Conservation (phyloP, 2,888 invertebrate species). For the Mythimna vitellina region DNA sequence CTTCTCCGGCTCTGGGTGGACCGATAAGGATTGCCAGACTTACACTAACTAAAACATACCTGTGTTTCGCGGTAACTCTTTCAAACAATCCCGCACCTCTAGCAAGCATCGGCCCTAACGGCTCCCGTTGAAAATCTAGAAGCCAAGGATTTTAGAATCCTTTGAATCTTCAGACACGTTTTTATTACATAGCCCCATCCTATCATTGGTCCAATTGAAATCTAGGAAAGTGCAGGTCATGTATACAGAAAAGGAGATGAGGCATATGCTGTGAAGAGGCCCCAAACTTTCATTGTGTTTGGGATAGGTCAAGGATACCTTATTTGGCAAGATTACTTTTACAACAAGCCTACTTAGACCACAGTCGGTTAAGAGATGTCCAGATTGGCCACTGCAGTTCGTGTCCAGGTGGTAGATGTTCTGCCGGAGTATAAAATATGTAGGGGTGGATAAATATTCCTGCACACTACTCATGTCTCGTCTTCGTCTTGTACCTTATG, state of each 20-base stretch:
- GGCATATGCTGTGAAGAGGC: neutral
- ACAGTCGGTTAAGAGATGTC: neutral
- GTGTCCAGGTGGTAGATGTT: neutral
- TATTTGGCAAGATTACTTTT: neutral
- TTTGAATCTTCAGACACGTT: neutral
- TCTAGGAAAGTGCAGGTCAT: neutral
- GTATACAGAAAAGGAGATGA: neutral
- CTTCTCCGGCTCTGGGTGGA: too few species aligned
- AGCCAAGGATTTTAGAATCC: neutral
- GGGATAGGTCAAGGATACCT: neutral
- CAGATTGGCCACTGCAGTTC: neutral
- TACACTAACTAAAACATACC: too few species aligned
- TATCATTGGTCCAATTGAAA: neutral
- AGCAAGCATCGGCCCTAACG: too few species aligned
- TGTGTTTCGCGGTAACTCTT: too few species aligned
- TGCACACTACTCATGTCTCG: neutral
- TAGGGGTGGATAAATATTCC: neutral
- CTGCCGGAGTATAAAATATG: neutral
- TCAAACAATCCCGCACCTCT: too few species aligned
- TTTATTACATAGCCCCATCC: neutral
- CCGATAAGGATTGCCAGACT: too few species aligned
- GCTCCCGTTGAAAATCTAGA: too few species aligned
- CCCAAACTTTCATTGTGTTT: neutral
- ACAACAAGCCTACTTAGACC: neutral
- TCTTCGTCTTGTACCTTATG: neutral